Base-by-base conservation (phyloP, 2,113 vertebrate species). In the Grallaria varia region DNA sequence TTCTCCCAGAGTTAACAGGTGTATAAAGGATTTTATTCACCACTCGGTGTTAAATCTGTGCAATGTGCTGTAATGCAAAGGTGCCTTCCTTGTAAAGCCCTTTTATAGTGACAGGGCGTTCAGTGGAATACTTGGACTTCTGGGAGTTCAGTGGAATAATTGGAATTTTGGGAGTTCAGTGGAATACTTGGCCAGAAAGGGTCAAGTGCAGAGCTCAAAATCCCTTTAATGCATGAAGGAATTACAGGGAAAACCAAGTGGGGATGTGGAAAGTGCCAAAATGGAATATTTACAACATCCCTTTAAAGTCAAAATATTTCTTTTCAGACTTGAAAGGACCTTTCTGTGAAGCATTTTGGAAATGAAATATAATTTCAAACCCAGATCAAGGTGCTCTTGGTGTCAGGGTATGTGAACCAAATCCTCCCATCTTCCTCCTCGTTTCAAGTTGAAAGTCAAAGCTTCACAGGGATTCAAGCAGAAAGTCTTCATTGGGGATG, bases 1-100 rank as follows among this genome's bases (percentile, higher is more conserved):
- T 95, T 94, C 71, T 39, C 47, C 79, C 49, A 27, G 55, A 78
- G 37, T 95, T 96, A 96, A 96, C 74, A 95, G 62, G 55, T 72
- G 74, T 66, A 85, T 91, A 88, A 92, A 66, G 79, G 49, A 30
- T 78, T 93, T 94, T 93, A 85, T 93, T 87, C 86, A 81, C 47
- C 39, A 40, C 2, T 72, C 50, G 42, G 73, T 56, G 74, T 86
- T 67, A 59, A 77, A 81, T n/a, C 74, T 78, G n/a, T 82, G 66
- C 89, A 53, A 31, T 33, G 69, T 42, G 59, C 69, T 92, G 88
- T 31, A 49, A 80, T 87, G 81, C 56, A 68, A 80, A 85, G 30
- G 24, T n/a, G 40, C 45, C 40, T 71, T 42, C 77, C 20, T 40
- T 84, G n/a, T 40, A 79, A 52, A 95, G 66, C 56, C 5, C 4